A percentile compares a stretch with the other conserved stretches of the same genome.
Evolutionary conservation across 2,888 invertebrate genomes (phyloP).

Genomic region (Drosophila formosana): DNA sequence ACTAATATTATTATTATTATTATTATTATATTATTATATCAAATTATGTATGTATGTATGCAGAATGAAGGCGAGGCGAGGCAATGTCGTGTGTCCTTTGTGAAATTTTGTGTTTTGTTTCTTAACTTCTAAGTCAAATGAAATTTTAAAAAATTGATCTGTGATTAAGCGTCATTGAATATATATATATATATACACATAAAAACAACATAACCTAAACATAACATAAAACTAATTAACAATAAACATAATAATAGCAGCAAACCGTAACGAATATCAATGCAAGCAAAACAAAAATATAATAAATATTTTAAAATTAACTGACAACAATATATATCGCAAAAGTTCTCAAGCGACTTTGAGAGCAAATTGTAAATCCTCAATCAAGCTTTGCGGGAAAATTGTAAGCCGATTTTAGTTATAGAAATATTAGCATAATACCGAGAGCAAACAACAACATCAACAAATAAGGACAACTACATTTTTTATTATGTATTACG

Average conservation of each 20-base stretch:
- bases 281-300: constrained; percentile 30
- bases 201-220: constrained; percentile 36
- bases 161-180: constrained; percentile 78
- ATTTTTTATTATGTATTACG: constrained; percentile 71
- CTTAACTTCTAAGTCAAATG: constrained; percentile 77
- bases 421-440: constrained; percentile 61
- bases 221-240: constrained; percentile 34
- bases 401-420: constrained; percentile 60
- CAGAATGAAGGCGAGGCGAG: constrained; percentile 8
- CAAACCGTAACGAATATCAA: constrained; percentile 44
- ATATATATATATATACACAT: constrained; percentile 46
- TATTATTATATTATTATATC: constrained; percentile 16
- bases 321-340: constrained; percentile 34
- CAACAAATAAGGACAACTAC: constrained; percentile 55
- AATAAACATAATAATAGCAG: constrained; percentile 39
- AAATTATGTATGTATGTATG: constrained; percentile 16
- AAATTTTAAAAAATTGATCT: constrained; percentile 77
- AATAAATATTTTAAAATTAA: constrained; percentile 45
- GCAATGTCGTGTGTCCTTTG: constrained; percentile 43
- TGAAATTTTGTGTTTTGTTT: constrained; percentile 66
- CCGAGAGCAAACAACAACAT: constrained; percentile 35
- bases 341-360: constrained; percentile 37
- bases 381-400: constrained; percentile 44
- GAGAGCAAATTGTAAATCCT: constrained; percentile 35
- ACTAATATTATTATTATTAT: constrained; percentile 16